Evolutionary conservation across 1,140 invertebrate genomes (phyloP).

Genomic region (Hyposmocoma kahamanoa): DNA sequence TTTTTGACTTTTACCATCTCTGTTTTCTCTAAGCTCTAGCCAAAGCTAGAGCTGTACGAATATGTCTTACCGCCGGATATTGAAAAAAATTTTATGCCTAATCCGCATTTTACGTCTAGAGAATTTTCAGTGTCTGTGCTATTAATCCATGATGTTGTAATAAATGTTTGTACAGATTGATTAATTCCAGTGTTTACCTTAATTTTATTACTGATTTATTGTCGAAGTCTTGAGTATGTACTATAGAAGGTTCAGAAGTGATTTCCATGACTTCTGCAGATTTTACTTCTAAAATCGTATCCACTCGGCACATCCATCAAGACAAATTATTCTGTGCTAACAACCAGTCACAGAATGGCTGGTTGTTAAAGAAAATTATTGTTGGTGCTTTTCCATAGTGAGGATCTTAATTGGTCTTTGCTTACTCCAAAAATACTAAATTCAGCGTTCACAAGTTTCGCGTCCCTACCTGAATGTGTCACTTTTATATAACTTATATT

Average conservation of each 20-base stretch:
- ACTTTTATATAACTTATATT: conserved; percentile 14
- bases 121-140: conserved; percentile 27
- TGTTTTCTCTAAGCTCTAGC: conserved; percentile 37
- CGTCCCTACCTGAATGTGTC: conserved; percentile 14
- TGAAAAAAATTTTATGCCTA: conserved; percentile 37
- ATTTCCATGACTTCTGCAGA: conserved; percentile 31
- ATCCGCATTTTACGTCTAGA: conserved; percentile 38
- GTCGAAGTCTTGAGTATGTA: conserved; percentile 44
- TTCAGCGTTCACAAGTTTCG: conserved; percentile 15
- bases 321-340: too few relatives aligned
- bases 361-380: too few relatives aligned
- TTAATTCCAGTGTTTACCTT: conserved; percentile 54
- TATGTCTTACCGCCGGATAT: conserved; percentile 27
- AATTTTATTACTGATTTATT: conserved; percentile 35
- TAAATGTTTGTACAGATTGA: conserved; percentile 45
- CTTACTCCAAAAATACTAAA: conserved; percentile 15
- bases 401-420: conserved; percentile 19
- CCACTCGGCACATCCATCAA: too few relatives aligned
- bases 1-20: conserved; percentile 43
- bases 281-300: too few relatives aligned
- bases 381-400: too few relatives aligned
- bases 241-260: conserved; percentile 23
- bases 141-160: conserved; percentile 40
- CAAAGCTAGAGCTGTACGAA: conserved; percentile 31
- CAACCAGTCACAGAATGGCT: too few relatives aligned